These are phyloP conservation scores for Dasyornis broadbenti DNA, from an alignment of 2,113 vertebrate species.

Conservation along the genomic window DNA sequence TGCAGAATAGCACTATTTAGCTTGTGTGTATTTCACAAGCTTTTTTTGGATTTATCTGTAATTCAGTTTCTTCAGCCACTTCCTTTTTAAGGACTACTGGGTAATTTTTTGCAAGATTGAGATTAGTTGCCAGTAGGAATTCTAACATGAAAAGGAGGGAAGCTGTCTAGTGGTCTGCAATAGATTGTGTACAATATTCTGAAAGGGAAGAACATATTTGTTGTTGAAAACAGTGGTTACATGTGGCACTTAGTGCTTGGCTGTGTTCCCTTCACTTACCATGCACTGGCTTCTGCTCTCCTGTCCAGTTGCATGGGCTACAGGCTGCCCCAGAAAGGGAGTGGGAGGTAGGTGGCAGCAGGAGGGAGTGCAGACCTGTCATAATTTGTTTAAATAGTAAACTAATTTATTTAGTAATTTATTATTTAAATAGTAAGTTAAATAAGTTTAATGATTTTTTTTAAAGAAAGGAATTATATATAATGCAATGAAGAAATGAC, in stretches of 20 bases:
- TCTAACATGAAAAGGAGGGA: not conserved
- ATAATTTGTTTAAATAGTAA: not conserved
- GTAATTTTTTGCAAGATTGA: not conserved
- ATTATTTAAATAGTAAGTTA: not conserved
- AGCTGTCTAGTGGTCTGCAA: not conserved
- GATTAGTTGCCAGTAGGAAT: not conserved
- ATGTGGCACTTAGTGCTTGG: fast-evolving
- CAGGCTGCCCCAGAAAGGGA: not conserved
- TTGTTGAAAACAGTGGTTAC: not conserved
- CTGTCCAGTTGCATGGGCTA: not conserved
- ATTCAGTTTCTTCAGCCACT: not conserved
- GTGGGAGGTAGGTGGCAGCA: not conserved
- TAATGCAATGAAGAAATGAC: not conserved
- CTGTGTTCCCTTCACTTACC: not conserved
- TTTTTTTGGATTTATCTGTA: not conserved
- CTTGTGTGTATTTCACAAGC: not conserved
- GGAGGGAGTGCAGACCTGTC: not conserved
- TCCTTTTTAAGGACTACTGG: not conserved
- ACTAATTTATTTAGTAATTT: not conserved
- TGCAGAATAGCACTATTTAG: not conserved
- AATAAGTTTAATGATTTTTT: not conserved
- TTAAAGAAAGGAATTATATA: not conserved
- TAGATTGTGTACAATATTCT: not conserved
- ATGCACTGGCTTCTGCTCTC: not conserved
- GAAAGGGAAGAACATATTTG: not conserved